Conservation (phyloP, 2,797 vertebrate species). For the Trichosurus vulpecula region DNA sequence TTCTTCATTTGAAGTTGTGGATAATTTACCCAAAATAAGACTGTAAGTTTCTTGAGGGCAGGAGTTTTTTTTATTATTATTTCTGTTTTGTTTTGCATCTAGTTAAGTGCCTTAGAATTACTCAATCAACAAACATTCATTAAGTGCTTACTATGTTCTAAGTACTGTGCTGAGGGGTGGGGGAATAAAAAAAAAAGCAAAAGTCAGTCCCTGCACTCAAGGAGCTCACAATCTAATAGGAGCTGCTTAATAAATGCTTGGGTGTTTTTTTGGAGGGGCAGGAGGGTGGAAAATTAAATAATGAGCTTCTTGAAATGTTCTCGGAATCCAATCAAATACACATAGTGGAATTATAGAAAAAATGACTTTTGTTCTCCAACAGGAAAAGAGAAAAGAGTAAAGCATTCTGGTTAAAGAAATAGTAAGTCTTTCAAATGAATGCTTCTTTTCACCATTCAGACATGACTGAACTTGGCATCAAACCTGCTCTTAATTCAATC, state of each 20-base stretch:
- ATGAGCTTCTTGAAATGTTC: slow-evolving; percentile 17
- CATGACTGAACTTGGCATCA: slow-evolving; percentile 71
- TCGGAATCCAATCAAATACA: slow-evolving; percentile 46
- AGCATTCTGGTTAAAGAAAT: slow-evolving; percentile 53
- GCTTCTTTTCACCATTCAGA: slow-evolving; percentile 78
- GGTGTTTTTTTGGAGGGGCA: neutral
- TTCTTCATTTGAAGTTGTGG: slow-evolving; percentile 33
- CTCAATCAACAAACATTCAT: neutral
- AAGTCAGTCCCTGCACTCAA: neutral
- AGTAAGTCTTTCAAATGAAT: slow-evolving; percentile 70
- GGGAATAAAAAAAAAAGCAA: neutral
- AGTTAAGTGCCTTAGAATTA: neutral
- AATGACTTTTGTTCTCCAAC: slow-evolving; percentile 65
- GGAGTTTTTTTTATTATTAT: neutral
- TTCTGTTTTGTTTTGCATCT: neutral
- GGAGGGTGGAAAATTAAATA: neutral
- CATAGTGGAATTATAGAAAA: slow-evolving; percentile 39
- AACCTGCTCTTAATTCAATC: slow-evolving; percentile 76
- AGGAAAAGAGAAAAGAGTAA: slow-evolving; percentile 41
- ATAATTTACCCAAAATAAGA: neutral
- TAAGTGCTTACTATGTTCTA: neutral
- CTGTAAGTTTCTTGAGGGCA: neutral
- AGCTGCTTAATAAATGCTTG: neutral
- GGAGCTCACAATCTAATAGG: neutral
- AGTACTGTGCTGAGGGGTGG: neutral